Conservation (phyloP, 2,797 vertebrate species). For the Enteromius paludinosus region DNA sequence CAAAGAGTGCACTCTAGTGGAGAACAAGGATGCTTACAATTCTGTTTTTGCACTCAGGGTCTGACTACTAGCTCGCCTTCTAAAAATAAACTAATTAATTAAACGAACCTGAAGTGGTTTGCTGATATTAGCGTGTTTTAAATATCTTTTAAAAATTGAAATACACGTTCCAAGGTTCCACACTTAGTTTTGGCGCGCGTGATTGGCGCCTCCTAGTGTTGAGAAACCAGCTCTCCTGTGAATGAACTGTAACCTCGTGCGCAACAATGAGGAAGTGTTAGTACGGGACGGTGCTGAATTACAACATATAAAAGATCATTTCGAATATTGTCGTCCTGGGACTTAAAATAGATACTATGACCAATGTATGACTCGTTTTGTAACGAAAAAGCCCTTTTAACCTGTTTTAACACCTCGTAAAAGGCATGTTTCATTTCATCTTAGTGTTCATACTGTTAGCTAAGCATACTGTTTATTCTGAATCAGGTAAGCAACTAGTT, state of each 20-base stretch:
- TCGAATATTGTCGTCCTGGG: not conserved
- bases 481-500: conserved; percentile 4
- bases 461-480: not conserved
- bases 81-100: not conserved
- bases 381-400: not conserved
- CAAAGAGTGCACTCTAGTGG: conserved; percentile 42
- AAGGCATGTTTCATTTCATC: not conserved
- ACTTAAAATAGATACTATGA: not conserved
- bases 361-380: not conserved
- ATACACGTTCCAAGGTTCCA: not conserved
- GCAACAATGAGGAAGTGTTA: not conserved
- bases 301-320: not conserved
- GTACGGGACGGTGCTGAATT: not conserved
- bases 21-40: not conserved
- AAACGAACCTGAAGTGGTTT: too few species aligned
- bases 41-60: not conserved
- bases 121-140: not conserved
- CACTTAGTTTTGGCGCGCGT: not conserved
- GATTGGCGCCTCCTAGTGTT: conserved; percentile 1
- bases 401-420: not conserved
- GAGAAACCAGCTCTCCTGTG: not conserved
- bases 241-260: not conserved
- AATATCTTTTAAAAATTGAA: too few species aligned
- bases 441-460: not conserved
- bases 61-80: not conserved